These are phyloP conservation scores for Epinephelus awoara DNA, from an alignment of 2,797 vertebrate genomes.

Conservation along the genomic window DNA sequence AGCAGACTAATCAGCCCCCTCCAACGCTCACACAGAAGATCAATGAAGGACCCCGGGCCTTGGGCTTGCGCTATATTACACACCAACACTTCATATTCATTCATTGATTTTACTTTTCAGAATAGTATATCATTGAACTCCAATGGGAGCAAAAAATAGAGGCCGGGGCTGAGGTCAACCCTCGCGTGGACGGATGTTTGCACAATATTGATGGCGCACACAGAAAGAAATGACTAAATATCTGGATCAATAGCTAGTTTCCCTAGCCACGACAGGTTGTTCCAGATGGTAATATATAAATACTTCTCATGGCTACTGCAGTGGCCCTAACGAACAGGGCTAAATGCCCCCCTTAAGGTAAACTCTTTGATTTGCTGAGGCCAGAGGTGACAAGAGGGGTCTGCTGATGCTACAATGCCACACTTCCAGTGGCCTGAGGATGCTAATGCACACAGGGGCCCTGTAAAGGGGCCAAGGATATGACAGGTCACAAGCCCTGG, in stretches of 20 bases:
- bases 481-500: slow-evolving; percentile 74
- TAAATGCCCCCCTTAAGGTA: slow-evolving; percentile 98
- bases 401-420: slow-evolving; percentile 85
- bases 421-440: slow-evolving; percentile 81
- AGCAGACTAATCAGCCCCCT: slow-evolving; percentile 85
- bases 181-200: slow-evolving; percentile 91
- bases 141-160: slow-evolving; percentile 94
- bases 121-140: slow-evolving; percentile 98
- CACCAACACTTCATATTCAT: slow-evolving; percentile 98
- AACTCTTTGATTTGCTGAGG: slow-evolving; percentile 98
- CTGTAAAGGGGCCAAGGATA: slow-evolving; percentile 72
- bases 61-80: slow-evolving; percentile 93
- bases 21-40: slow-evolving; percentile 80
- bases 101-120: slow-evolving; percentile 98
- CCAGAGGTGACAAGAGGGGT: slow-evolving; percentile 90
- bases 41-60: slow-evolving; percentile 88
- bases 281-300: slow-evolving; percentile 95
- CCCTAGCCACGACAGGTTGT: slow-evolving; percentile 91
- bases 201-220: slow-evolving; percentile 94
- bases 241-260: slow-evolving; percentile 99
- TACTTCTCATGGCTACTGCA: slow-evolving; percentile 93
- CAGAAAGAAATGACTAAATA: slow-evolving; percentile 99
- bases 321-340: slow-evolving; percentile 93
- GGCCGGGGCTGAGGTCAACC: slow-evolving; percentile 95
- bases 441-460: slow-evolving; percentile 82